Conservation (phyloP, 2,797 vertebrate species). For the Diplodus puntazzo region DNA sequence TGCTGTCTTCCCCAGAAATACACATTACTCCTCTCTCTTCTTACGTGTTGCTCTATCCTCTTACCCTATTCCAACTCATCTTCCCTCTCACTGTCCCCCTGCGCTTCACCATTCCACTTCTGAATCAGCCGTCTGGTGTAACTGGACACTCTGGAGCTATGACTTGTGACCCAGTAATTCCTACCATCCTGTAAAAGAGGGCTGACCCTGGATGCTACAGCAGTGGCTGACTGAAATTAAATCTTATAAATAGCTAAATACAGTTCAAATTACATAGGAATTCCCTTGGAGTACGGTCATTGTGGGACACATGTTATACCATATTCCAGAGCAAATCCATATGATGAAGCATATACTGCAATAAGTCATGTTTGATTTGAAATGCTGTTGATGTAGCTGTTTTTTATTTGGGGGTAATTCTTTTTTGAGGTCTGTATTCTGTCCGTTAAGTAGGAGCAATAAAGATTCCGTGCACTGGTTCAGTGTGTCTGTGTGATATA, state of each 20-base stretch:
- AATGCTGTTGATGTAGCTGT: not conserved
- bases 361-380: not conserved
- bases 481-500: slow-evolving; percentile 34
- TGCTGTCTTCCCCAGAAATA: not conserved
- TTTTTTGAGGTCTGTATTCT: slow-evolving; percentile 21
- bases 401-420: not conserved
- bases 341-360: not conserved
- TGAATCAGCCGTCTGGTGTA: slow-evolving; percentile 58
- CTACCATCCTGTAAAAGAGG: slow-evolving; percentile 24
- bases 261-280: not conserved
- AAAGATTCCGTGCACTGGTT: slow-evolving; percentile 24
- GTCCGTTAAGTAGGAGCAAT: slow-evolving; percentile 12
- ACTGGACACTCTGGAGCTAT: slow-evolving; percentile 37
- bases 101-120: slow-evolving; percentile 16
- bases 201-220: slow-evolving; percentile 26
- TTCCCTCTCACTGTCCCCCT: slow-evolving; percentile 22
- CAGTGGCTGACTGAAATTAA: not conserved
- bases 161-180: slow-evolving; percentile 50
- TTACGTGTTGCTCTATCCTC: slow-evolving; percentile 12
- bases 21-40: slow-evolving; percentile 2
- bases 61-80: slow-evolving; percentile 4
- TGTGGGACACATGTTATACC: not conserved
- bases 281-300: not conserved
- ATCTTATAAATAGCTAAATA: slow-evolving; percentile 16
- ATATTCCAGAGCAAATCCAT: not conserved